Evolutionary conservation across 2,888 invertebrate species (phyloP), one percentile per base, ranked within the genome.

Genomic region (Conops quadrifasciatus): DNA sequence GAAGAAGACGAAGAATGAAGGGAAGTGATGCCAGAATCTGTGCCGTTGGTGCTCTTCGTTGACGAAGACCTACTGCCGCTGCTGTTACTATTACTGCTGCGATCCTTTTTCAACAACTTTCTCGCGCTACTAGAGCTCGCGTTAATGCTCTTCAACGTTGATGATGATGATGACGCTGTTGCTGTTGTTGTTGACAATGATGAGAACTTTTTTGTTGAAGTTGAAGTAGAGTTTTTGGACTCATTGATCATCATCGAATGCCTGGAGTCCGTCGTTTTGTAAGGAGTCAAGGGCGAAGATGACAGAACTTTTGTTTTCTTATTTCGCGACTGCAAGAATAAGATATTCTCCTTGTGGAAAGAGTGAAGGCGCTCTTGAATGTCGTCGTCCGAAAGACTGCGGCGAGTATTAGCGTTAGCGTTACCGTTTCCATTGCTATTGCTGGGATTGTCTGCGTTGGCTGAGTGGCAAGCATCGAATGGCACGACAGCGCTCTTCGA

Each of bases 321-420:
- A 72, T 89, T 89, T 74, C 90, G 87, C 68, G 89, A 89, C 77
- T 89, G 89, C 59, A 90, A 81, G 77, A 89, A 88, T 74, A 88
- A 87, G 74, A 90, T 89, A 79, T 90, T 90, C 78, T 89, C 89
- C 1, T 89, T 89, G 79, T 90, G 90, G 80, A 90, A 90, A 47
- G 89, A 89, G 77, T 89, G 88, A 74, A 90, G 87, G 75, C 89
- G 89, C 77, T 90, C 89, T 78, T 90, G 89, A 69, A 90, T 89
- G 77, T 90, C 90, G 75, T 89, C 89, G 77, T 90, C 84, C n/a
- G 84, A 82, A 1, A 84, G 78, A 59, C 80, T 81, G 71, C 83
- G 82, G 15, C 62, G 66, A 13, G 7, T 49, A 15, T 24, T 45
- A 63, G 62, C 45, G 69, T 67, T n/a, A 67, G 51, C 16, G 30